Base-by-base conservation (phyloP, 2,797 vertebrate species). In the Catostomus latipinnis region DNA sequence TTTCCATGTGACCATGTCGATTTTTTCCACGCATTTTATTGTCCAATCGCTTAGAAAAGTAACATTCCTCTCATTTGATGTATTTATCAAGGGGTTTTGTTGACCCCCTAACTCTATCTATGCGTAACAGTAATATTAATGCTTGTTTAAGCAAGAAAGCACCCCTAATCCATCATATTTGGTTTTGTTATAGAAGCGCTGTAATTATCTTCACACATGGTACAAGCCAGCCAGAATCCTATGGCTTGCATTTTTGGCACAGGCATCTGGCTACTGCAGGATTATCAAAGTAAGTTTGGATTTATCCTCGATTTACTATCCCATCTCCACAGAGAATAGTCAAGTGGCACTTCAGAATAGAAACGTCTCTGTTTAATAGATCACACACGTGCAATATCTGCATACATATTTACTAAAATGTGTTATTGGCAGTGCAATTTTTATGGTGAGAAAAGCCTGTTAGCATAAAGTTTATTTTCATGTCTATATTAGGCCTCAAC, bases 231-330 rank as follows among this genome's bases (percentile, higher is more conserved):
- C 69, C 14, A 63, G 16, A 61, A 54, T 83, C 50, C 66, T 50
- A 81, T 8, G 74, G 65, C 71, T 85, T 75, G 62, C 60, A 77
- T 66, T 74, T 81, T 68, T 74, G 71, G 70, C 60, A 80, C 56
- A 60, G 48, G 74, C 58, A 49, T 16, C 13, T 74, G 63, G 69
- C 67, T 71, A 70, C 57, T 34, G 61, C 67, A 71, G 70, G 58
- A 73, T 79, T 74, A 62, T 67, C 71, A 81, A 83, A 81, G 48
- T 81, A 58, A 80, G 81, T 75, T 67, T 78, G 77, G 84, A 68
- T 60, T 56, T 50, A 81, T 83, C 67, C 74, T 43, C 54, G 69
- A 71, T 83, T 85, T 81, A 83, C 83, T 83, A 85, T 75, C 48
- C 50, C 18, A 79, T 63, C 53, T 68, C 74, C 52, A 45, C 16